Evolutionary conservation across 1,140 invertebrate species (phyloP), one percentile per base, ranked within the genome.

Genomic region (Elymnias hypermnestra): DNA sequence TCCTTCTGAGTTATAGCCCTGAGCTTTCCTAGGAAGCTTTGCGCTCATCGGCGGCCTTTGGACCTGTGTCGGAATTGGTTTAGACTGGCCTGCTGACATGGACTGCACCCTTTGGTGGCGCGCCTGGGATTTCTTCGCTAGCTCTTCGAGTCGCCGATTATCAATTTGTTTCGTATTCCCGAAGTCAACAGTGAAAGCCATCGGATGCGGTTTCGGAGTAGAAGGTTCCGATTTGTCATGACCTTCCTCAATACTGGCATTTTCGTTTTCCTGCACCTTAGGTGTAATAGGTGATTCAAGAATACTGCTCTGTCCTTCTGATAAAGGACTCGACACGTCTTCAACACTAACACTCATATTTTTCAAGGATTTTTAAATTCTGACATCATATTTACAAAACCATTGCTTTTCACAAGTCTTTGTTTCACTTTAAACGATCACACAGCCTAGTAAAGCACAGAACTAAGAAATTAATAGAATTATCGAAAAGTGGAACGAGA

Each of bases 121-220:
- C 15, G 88, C 91, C 63, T 92, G 90, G 21, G 90, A 92, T 57
- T 91, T 91, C 56, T 92, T 91, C 53, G 92, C 89, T 57, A 93
- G 67, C 59, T 89, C 89, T 66, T 92, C 91, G 47, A 89, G 90
- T 66, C 83, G 88, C 25, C 81, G 84, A 52, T 83, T 87, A 62
- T 92, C 91, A 19, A 91, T 72, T 4, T 55, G 51, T 54, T 91
- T 91, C n/a, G 88, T 82, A 18, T 86, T 88, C 1, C 90, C 90
- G 56, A 92, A 92, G 57, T 93, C 91, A 42, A 93, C 90, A 21
- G 91, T 92, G 62, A 92, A 93, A 9, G 91, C 90, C 63, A 83
- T 87, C 3, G 83, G 79, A 57, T 81, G 76, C 1, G 59, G 64
- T 56, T 82, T 85, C 0, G 83, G 83, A 17, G 76, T 74, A 2